Percentiles rank a stretch among this genome's conserved stretches.
These are phyloP conservation scores for Neomorphus geoffroyi DNA, from an alignment of 2,797 vertebrate species.

Conservation along the genomic window DNA sequence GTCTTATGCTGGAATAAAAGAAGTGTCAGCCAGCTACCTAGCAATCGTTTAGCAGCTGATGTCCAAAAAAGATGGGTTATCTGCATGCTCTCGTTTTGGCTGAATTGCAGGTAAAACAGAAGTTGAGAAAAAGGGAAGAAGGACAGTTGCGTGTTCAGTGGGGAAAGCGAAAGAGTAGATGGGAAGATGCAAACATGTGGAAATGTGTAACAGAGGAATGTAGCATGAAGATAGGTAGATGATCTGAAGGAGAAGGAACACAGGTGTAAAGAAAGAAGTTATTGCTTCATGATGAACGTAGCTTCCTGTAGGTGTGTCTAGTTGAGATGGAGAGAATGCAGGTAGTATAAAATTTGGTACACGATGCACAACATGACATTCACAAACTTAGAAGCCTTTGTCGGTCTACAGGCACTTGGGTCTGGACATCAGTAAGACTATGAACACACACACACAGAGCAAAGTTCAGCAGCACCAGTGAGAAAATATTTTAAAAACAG, in stretches of 20 bases:
- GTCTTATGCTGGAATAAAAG: not conserved
- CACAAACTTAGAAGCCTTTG: not conserved
- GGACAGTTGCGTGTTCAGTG: not conserved
- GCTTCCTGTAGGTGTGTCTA: not conserved
- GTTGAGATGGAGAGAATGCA: not conserved
- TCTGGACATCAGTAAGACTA: not conserved
- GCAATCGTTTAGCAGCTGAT: not conserved
- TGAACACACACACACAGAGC: not conserved
- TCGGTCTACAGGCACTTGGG: not conserved
- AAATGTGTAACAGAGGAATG: not conserved
- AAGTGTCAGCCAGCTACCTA: not conserved
- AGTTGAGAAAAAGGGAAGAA: not conserved
- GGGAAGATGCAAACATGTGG: not conserved
- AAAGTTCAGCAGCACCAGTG: not conserved
- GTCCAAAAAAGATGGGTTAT: not conserved
- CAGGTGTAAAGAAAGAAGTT: not conserved
- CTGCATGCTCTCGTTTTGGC: not conserved
- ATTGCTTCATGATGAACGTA: not conserved
- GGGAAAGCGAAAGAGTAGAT: not conserved
- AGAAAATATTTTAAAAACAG: not conserved
- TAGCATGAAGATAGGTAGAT: not conserved
- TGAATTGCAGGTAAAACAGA: not conserved
- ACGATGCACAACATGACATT: not conserved
- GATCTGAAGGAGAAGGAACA: not conserved
- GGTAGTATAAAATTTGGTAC: not conserved